Percentiles rank a stretch among this genome's conserved stretches.
Conservation (phyloP, 2,888 invertebrate genomes). For the Scotopteryx bipunctaria region DNA sequence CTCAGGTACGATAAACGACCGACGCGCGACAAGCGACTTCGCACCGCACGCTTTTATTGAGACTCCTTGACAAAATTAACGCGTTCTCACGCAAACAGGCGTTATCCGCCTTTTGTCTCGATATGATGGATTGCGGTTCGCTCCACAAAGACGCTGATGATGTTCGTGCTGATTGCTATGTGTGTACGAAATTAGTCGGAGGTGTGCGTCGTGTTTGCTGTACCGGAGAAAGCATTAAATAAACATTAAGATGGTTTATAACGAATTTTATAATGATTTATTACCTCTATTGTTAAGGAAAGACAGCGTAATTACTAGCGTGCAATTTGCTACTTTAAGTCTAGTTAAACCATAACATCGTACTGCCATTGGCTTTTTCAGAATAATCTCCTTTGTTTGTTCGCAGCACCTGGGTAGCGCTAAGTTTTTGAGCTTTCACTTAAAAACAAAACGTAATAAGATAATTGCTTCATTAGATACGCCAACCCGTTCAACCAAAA, state of each 20-base stretch:
- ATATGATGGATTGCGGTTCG: conserved; percentile 80
- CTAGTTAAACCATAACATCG: too few relatives aligned
- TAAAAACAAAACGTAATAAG: too few relatives aligned
- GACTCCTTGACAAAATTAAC: conserved; percentile 82
- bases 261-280: conserved; percentile 71
- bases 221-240: conserved; percentile 57
- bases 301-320: conserved; percentile 39
- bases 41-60: conserved; percentile 72
- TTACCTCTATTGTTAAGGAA: conserved; percentile 53
- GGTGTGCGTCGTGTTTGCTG: conserved; percentile 52
- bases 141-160: conserved; percentile 72
- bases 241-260: conserved; percentile 60
- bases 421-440: not conserved
- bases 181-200: conserved; percentile 67
- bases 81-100: conserved; percentile 76
- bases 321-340: too few relatives aligned
- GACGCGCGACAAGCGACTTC: conserved; percentile 66
- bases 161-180: conserved; percentile 75
- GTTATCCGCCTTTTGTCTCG: conserved; percentile 76
- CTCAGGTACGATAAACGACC: conserved; percentile 76
- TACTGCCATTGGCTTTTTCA: too few relatives aligned
- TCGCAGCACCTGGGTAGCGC: not conserved
- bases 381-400: too few relatives aligned
- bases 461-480: too few relatives aligned
- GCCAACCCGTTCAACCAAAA: too few relatives aligned